Evolutionary conservation across 1,140 invertebrate genomes (phyloP).

Genomic region (Heliconius melpomene): DNA sequence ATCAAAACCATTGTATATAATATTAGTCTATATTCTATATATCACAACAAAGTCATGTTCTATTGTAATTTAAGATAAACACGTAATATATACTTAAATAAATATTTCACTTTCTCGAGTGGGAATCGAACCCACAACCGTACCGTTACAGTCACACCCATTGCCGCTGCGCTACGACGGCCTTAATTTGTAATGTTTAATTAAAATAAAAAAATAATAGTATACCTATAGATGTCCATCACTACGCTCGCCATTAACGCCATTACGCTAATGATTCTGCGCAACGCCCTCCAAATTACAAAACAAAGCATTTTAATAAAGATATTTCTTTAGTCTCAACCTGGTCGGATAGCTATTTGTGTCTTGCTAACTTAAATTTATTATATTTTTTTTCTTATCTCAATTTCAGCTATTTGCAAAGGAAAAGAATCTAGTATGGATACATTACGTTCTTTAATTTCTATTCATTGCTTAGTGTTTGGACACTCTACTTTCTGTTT

Average conservation of each 20-base stretch:
- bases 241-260: slow-evolving; percentile 55
- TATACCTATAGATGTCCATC: slow-evolving; percentile 23
- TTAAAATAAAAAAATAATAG: neutral
- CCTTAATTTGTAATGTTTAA: neutral
- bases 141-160: too few species aligned
- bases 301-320: slow-evolving; percentile 71
- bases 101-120: too few species aligned
- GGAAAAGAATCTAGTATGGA: neutral
- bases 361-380: slow-evolving; percentile 5
- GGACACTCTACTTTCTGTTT: too few species aligned
- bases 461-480: too few species aligned
- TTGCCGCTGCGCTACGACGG: too few species aligned
- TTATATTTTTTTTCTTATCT: neutral
- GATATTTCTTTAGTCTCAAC: slow-evolving; percentile 34
- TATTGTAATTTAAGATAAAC: too few species aligned
- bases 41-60: too few species aligned
- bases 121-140: too few species aligned
- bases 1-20: too few species aligned
- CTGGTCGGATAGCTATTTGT: slow-evolving; percentile 2
- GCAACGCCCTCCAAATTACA: slow-evolving; percentile 62
- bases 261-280: slow-evolving; percentile 66
- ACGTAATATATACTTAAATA: too few species aligned
- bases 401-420: neutral
- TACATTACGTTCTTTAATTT: neutral
- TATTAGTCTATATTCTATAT: too few species aligned